Conservation (phyloP, 2,888 invertebrate genomes). For the Allolobophora icterica region DNA sequence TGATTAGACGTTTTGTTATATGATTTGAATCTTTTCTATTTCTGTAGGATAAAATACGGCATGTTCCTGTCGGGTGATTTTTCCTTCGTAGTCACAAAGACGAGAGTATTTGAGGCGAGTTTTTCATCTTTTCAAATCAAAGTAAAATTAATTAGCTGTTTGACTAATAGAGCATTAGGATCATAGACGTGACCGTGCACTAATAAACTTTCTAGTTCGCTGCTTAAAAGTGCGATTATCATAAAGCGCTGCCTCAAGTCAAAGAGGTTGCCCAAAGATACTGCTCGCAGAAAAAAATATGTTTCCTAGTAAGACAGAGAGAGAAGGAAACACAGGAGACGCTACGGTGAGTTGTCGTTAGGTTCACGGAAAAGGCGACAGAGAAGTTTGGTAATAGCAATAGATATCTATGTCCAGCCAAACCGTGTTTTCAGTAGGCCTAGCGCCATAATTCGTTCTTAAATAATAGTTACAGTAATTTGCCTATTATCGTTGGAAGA, state of each 20-base stretch:
- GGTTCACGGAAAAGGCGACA: too few relatives aligned
- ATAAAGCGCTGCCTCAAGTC: too few relatives aligned
- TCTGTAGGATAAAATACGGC: background rate
- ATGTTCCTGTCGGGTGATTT: background rate
- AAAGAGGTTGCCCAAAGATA: too few relatives aligned
- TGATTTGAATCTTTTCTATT: background rate
- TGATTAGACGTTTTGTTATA: background rate
- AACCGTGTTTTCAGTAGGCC: too few relatives aligned
- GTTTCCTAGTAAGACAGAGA: too few relatives aligned
- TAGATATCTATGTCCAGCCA: too few relatives aligned
- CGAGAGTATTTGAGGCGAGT: background rate
- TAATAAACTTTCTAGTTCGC: background rate
- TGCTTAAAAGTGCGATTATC: background rate
- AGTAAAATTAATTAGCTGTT: background rate
- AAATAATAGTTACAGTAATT: too few relatives aligned
- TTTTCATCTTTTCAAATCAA: background rate
- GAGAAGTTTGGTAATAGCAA: background rate
- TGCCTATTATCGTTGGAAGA: too few relatives aligned
- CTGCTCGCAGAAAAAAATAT: too few relatives aligned
- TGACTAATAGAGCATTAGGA: background rate
- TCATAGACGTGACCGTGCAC: background rate
- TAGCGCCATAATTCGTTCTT: too few relatives aligned
- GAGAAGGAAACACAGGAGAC: too few relatives aligned
- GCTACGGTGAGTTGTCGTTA: too few relatives aligned
- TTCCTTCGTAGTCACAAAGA: background rate